Conservation (phyloP, 2,113 vertebrate genomes). For the Cavia aperea region DNA sequence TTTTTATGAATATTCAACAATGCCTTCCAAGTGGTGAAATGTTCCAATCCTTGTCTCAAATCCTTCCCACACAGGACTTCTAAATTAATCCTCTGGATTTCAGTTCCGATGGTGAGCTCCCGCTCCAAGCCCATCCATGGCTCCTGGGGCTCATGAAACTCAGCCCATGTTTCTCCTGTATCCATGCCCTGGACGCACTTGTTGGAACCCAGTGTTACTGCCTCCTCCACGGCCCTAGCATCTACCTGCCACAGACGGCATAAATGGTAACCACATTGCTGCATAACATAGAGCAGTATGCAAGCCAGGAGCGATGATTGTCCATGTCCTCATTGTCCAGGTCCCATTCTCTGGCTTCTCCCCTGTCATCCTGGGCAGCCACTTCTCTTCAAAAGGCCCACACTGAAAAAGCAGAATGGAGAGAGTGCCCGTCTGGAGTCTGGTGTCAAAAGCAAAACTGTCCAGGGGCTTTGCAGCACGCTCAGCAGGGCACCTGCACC, state of each 20-base stretch:
- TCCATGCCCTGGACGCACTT: background rate
- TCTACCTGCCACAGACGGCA: background rate
- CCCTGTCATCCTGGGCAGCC: background rate
- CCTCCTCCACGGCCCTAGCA: fast-evolving
- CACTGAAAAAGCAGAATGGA: background rate
- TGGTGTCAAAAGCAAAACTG: background rate
- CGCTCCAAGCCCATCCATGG: background rate
- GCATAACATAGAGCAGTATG: background rate
- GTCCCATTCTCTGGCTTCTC: background rate
- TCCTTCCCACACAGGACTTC: slow-evolving; percentile 54
- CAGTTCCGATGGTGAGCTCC: background rate
- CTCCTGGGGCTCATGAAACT: background rate
- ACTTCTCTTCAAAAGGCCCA: background rate
- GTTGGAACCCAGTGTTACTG: background rate
- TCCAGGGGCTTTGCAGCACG: background rate
- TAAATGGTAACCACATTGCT: background rate
- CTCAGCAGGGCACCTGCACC: fast-evolving
- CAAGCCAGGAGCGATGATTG: background rate
- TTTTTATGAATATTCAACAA: slow-evolving; percentile 55
- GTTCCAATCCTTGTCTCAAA: slow-evolving; percentile 34
- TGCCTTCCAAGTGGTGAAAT: slow-evolving; percentile 42
- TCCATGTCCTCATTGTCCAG: background rate
- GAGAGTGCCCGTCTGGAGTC: background rate
- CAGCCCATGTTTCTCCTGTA: background rate
- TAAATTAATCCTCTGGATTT: slow-evolving; percentile 48